Base-by-base conservation (phyloP, 1,140 invertebrate genomes). In the Vanessa atalanta region DNA sequence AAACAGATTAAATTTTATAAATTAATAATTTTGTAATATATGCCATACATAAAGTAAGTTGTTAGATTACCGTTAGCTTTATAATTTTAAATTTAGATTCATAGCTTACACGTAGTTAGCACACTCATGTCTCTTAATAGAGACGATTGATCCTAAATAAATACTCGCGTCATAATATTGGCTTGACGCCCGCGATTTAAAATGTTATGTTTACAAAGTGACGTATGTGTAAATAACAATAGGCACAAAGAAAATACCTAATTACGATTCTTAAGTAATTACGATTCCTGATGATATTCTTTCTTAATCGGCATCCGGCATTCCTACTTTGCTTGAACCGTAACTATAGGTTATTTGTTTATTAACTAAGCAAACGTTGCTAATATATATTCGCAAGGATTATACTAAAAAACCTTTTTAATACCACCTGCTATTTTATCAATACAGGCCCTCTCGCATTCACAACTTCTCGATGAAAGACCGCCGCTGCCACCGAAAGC, bases 401-500 rank as follows among this genome's bases (percentile, higher is more conserved):
- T 31, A 31, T 31, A 31, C 0, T 31, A 31, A 31, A 31, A 31
- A 31, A 31, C 6, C 26, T 31, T 31, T 31, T 4, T 31, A 31
- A 31, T 31, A 6, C 6, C 26, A 4, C 14, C 13, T n/a, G 14
- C n/a, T 31, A 4, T 13, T 61, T 15, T 15, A 15, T 37, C 31
- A 47, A 50, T 9, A 15, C 76, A 92, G 90, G 89, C 90, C 4
- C 63, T 92, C 16, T 81, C 89, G 47, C 72, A 77, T 50, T 75
- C 84, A 2, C 88, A 89, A 71, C 51, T 91, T 47, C 78, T 84
- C 15, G 86, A 88, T 61, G 86, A 94, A 13, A 94, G 95, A 57
- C 97, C 97, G 1, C 97, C 97, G 0, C 89, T 97, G 68, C 97
- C 97, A 13, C 97, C 97, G 0, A 98, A 97, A 90, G 94, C 94